Base-by-base conservation (phyloP, 2,113 vertebrate species). In the Sinosuthora webbiana region DNA sequence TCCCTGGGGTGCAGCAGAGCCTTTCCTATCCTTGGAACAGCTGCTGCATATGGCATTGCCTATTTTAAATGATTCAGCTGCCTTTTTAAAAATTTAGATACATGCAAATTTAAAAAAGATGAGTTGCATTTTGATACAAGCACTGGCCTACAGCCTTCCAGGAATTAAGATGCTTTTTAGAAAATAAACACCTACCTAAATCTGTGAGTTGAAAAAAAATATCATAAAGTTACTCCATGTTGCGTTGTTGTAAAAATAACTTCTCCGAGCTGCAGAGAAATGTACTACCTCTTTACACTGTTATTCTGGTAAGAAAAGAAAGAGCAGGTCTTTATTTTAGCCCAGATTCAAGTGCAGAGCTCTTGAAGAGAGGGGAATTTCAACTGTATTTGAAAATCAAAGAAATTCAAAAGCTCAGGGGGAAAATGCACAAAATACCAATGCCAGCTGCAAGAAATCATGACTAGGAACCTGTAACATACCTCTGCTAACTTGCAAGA, bases 141-240 rank as follows among this genome's bases (percentile, higher is more conserved):
- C 28, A 21, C n/a, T 59, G 62, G 39, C 30, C 45, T 63, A 22
- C 71, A 64, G 33, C 42, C 35, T 93, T 59, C 63, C 60, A 74
- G 84, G 65, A 60, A 63, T 7, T 7, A 67, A 47, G 37, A 45
- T 12, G 49, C 14, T 71, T 87, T 87, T 71, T 78, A 79, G 82
- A 87, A 94, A 82, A 76, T 30, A 86, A 83, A 75, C 44, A 88
- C 33, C 47, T 83, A 77, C 23, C 33, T 33, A 87, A 76, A 73
- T 31, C 39, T 79, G 30, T 79, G 44, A 91, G 59, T 20, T 39
- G 31, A 23, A 73, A 78, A 39, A 67, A 0, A 42, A 37, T 5
- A 22, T 6, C 50, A 42, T 39, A 1, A 79, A 69, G 23, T 62
- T 88, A 42, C 35, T 93, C 57, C 0, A 0, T 13, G 52, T 42